Evolutionary conservation across 2,797 vertebrate genomes (phyloP).

Genomic region (Syncerus caffer): DNA sequence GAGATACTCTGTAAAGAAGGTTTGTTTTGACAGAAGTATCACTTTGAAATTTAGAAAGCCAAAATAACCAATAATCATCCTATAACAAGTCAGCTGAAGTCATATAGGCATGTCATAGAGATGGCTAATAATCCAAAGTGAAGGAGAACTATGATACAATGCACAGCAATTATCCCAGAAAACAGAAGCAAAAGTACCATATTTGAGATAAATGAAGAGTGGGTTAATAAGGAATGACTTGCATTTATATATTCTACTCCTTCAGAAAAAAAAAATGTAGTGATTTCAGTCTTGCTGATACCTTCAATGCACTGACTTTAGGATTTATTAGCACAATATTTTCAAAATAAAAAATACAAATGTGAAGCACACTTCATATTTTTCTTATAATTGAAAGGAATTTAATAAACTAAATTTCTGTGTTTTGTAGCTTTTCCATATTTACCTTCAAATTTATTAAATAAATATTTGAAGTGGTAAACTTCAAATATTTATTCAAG

Average conservation of each 20-base stretch:
- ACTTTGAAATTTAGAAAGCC: constrained; percentile 37
- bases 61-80: not conserved
- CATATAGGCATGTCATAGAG: not conserved
- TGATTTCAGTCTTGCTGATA: not conserved
- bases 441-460: not conserved
- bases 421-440: not conserved
- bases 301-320: not conserved
- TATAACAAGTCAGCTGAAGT: not conserved
- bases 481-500: not conserved
- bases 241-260: not conserved
- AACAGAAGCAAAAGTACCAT: not conserved
- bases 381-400: constrained; percentile 19
- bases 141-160: not conserved
- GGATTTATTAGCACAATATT: not conserved
- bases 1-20: not conserved
- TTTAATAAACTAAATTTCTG: not conserved
- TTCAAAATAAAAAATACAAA: constrained; percentile 36
- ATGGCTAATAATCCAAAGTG: not conserved
- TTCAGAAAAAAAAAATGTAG: not conserved
- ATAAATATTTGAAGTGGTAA: not conserved
- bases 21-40: not conserved
- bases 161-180: not conserved
- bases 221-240: not conserved
- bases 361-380: not conserved
- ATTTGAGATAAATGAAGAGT: not conserved